Evolutionary conservation across 2,888 invertebrate species (phyloP), one percentile per base, ranked within the genome.

Genomic region (Dyspetes luteomarginatus): DNA sequence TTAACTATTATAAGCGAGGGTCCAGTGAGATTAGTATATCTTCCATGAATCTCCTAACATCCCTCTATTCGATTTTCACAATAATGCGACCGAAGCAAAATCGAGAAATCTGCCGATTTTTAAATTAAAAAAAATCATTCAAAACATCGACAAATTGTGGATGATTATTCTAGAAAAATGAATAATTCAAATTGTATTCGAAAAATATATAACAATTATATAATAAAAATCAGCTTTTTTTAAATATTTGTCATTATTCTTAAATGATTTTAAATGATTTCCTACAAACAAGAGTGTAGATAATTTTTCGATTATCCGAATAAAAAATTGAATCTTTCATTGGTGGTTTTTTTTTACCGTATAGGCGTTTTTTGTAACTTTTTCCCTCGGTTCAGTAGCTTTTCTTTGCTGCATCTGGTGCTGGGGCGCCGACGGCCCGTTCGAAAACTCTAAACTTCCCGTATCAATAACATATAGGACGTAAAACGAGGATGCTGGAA

Each of bases 391-490:
- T 45, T 56, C 19, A 17, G 41, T 15, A 2, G 24, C 56, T 67
- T 65, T 60, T 28, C 41, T 52, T 9, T 22, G 69, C 22, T 60
- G 28, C 72, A 62, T 67, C 60, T 67, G 50, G 58, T 58, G 72
- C 28, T 24, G 58, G n/a, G 15, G 22, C 36, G 26, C n/a, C 15
- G 30, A 58, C 43, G 28, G 19, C 28, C 45, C 67, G 45, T 30
- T 45, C 65, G 75, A 67, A 67, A 62, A 24, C 67, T 72, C 62
- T 67, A 62, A 80, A 81, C 67, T 58, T 72, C 19, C 48, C 75
- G 71, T 76, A 72, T 76, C 80, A 68, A 81, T 81, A 68, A 65
- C 72, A 62, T 22, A 67, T 48, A 60, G n/a, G 30, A 26, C 9
- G 48, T 7, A 15, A 17, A n/a, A n/a, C n/a, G n/a, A n/a, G n/a